A percentile compares a stretch with the other conserved stretches of the same genome.
phyloP scores from a whole-genome alignment of 2,113 vertebrate species.

The Ochotona princeps region DNA sequence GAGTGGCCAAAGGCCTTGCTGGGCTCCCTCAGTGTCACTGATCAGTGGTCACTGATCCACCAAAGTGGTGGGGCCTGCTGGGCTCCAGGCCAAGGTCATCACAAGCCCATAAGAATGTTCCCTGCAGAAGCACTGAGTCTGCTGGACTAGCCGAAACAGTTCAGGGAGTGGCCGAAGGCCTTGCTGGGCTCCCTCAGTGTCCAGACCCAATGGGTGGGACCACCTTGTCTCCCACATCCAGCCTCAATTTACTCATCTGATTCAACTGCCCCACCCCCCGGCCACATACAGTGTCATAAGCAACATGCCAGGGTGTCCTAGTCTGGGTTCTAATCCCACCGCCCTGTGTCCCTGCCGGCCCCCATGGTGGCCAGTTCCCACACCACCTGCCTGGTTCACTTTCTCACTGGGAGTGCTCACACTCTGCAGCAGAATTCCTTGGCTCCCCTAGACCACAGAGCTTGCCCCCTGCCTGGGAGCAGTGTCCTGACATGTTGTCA shows the following conservation, averaged over 20 bases:
- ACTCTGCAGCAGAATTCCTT: background rate
- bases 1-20: background rate
- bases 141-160: fast-evolving
- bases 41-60: conserved; percentile 68
- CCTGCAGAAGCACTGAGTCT: background rate
- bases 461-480: too few species aligned
- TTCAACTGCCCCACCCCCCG: fast-evolving
- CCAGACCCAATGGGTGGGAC: background rate
- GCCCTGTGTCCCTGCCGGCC: too few species aligned
- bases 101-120: background rate
- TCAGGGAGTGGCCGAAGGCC: background rate
- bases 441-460: background rate
- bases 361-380: background rate
- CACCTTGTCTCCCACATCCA: too few species aligned
- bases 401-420: background rate
- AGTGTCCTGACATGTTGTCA: background rate
- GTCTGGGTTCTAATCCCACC: background rate
- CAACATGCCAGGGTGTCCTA: fast-evolving
- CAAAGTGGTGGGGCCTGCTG: background rate
- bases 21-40: background rate
- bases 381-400: background rate
- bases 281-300: background rate
- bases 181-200: background rate
- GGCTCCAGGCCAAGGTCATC: conserved; percentile 10
- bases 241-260: background rate